phyloP scores from a whole-genome alignment of 2,113 vertebrate genomes.

The Odobenus rosmarus region DNA sequence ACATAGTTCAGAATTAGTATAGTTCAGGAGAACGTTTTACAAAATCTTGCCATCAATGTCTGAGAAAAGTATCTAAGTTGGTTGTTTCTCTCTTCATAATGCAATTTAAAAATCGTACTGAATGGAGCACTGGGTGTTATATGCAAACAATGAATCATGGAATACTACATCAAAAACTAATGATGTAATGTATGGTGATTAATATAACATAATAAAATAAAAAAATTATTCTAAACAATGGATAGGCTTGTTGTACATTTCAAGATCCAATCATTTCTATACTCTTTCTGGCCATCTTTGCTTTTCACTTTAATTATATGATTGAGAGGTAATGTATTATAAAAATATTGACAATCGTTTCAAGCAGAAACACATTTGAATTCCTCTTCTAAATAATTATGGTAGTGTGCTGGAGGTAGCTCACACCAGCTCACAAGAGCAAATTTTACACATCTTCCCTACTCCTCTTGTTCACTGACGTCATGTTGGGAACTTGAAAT shows the following conservation, averaged over 20 bases:
- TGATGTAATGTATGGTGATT: too few species aligned
- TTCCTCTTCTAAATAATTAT: not conserved
- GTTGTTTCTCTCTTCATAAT: not conserved
- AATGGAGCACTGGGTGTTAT: too few species aligned
- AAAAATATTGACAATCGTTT: not conserved
- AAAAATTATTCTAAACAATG: conserved; percentile 14
- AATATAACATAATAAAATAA: too few species aligned
- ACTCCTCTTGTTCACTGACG: too few species aligned
- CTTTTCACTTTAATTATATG: not conserved
- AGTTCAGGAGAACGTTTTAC: not conserved
- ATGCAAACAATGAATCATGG: too few species aligned
- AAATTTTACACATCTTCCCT: not conserved
- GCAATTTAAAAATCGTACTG: not conserved
- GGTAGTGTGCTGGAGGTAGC: not conserved
- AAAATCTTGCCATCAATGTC: not conserved
- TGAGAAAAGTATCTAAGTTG: not conserved
- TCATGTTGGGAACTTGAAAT: not conserved
- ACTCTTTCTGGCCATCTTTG: not conserved
- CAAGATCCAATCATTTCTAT: not conserved
- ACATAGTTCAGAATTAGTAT: not conserved
- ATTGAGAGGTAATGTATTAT: not conserved
- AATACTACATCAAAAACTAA: too few species aligned
- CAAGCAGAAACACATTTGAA: conserved; percentile 1
- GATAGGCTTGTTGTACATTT: not conserved
- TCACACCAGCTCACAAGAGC: not conserved